These are phyloP conservation scores for Drosophila leontia DNA, from an alignment of 1,140 invertebrate species.

Conservation along the genomic window DNA sequence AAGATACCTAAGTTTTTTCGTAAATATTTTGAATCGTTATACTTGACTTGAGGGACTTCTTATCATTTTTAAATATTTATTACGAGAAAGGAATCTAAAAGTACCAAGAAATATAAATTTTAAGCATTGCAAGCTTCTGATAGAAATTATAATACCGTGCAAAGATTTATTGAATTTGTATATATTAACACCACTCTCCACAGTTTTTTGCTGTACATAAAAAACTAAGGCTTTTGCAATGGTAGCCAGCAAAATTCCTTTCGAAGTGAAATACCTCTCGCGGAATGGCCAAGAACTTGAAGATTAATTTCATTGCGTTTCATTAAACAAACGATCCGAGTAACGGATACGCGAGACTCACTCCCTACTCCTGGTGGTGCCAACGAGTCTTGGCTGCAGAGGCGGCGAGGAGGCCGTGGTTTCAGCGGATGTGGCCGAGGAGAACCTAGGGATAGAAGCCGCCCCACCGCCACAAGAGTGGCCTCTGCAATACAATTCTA, in stretches of 20 bases:
- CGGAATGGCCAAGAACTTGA: slow-evolving; percentile 15
- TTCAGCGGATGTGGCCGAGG: slow-evolving; percentile 43
- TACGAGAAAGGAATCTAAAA: too few species aligned
- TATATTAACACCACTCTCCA: neutral
- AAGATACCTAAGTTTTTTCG: too few species aligned
- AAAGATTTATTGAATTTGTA: neutral
- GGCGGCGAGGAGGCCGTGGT: neutral
- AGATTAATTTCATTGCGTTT: slow-evolving; percentile 42
- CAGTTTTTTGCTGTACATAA: neutral
- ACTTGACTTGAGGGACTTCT: too few species aligned
- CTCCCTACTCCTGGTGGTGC: slow-evolving; percentile 37
- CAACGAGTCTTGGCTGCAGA: slow-evolving; percentile 42
- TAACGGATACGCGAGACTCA: slow-evolving; percentile 35
- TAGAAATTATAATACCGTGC: too few species aligned
- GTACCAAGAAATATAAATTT: too few species aligned
- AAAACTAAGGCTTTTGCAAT: neutral
- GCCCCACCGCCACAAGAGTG: slow-evolving; percentile 40
- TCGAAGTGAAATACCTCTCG: slow-evolving; percentile 10
- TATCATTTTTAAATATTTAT: too few species aligned
- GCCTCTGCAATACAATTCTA: slow-evolving; percentile 52
- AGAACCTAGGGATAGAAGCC: slow-evolving; percentile 49
- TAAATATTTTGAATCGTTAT: too few species aligned
- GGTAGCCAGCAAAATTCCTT: slow-evolving; percentile 4
- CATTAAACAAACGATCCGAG: slow-evolving; percentile 44
- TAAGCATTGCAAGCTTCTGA: too few species aligned